A percentile compares a stretch with the other conserved stretches of the same genome.
Evolutionary conservation across 2,113 vertebrate species (phyloP).

Genomic region (Calidris pugnax): DNA sequence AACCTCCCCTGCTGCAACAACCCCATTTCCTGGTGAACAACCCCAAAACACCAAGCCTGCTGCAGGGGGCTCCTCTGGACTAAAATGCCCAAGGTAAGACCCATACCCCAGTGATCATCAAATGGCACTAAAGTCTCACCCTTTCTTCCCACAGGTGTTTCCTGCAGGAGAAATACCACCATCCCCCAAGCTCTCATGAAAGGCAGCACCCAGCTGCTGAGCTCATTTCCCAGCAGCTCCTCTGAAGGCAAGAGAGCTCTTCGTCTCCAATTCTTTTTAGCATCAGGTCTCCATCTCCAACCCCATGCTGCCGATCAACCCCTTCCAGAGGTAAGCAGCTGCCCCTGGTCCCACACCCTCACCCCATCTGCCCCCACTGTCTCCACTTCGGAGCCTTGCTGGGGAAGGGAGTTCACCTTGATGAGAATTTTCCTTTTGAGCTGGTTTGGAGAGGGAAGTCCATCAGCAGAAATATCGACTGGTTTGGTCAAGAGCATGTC

Average conservation of each 20-base stretch:
- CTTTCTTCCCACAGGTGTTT: not conserved
- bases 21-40: not conserved
- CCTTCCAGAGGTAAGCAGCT: not conserved
- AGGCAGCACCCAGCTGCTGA: not conserved
- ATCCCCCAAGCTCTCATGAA: not conserved
- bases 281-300: not conserved
- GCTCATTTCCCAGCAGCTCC: not conserved
- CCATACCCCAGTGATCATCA: not conserved
- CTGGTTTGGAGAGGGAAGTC: conserved; percentile 94
- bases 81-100: not conserved
- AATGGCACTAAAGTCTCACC: not conserved
- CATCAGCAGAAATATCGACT: conserved; percentile 91
- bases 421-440: conserved; percentile 98
- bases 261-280: not conserved
- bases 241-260: not conserved
- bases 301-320: not conserved
- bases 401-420: conserved; percentile 78
- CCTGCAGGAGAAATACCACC: not conserved
- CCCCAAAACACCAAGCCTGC: not conserved
- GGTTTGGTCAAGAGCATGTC: conserved; percentile 96
- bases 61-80: not conserved
- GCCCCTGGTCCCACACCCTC: not conserved
- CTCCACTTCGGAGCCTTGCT: not conserved
- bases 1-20: no score
- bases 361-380: not conserved